Conservation (phyloP, 1,140 invertebrate genomes). For the Glossosoma conforme region DNA sequence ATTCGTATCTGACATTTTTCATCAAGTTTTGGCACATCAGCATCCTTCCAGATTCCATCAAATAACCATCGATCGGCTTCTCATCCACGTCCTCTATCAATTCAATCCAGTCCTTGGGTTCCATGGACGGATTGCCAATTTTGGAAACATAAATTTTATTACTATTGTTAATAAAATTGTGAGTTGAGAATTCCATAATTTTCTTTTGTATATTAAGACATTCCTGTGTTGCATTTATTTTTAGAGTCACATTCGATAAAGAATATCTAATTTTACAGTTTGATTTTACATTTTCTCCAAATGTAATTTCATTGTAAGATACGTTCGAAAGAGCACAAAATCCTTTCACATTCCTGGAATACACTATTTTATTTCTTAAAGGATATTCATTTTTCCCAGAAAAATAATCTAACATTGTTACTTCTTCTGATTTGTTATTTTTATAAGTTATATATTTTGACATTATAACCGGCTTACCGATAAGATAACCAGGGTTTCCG, state of each 20-base stretch:
- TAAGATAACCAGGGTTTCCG: slow-evolving; percentile 65
- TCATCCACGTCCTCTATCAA: slow-evolving; percentile 41
- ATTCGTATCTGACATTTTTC: slow-evolving; percentile 34
- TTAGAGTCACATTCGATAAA: slow-evolving; percentile 33
- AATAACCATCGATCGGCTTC: slow-evolving; percentile 23
- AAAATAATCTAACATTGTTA: slow-evolving; percentile 30
- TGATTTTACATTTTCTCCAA: slow-evolving; percentile 49
- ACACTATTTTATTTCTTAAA: slow-evolving; percentile 41
- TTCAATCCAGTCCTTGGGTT: slow-evolving; percentile 52
- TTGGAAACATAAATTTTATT: slow-evolving; percentile 50
- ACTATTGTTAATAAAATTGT: slow-evolving; percentile 35
- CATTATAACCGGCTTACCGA: slow-evolving; percentile 58
- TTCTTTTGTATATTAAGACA: slow-evolving; percentile 47
- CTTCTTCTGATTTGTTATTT: slow-evolving; percentile 31
- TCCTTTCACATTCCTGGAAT: slow-evolving; percentile 41
- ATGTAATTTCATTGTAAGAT: slow-evolving; percentile 38
- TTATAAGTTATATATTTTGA: slow-evolving; percentile 37
- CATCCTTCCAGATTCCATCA: slow-evolving; percentile 21
- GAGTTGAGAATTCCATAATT: slow-evolving; percentile 39
- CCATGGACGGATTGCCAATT: slow-evolving; percentile 52
- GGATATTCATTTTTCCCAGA: slow-evolving; percentile 33
- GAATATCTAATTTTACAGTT: slow-evolving; percentile 37
- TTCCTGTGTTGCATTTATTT: slow-evolving; percentile 38
- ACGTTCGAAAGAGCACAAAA: slow-evolving; percentile 40
- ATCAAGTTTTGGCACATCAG: slow-evolving; percentile 32